Conservation (phyloP, 1,140 invertebrate genomes). For the Drosophila navojoa region DNA sequence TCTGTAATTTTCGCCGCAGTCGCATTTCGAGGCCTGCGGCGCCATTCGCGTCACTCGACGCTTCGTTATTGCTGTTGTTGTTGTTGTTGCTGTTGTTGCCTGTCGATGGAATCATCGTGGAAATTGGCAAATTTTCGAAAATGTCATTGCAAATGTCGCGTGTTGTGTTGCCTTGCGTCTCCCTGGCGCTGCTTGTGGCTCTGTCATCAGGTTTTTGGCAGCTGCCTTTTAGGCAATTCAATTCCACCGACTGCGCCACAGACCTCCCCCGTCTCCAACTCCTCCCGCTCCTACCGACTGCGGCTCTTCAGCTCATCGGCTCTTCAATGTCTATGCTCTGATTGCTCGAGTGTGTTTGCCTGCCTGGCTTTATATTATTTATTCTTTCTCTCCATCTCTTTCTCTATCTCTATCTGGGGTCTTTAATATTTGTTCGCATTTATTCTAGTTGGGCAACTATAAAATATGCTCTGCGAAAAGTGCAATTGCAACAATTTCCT, state of each 20-base stretch:
- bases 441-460: conserved; percentile 59
- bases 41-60: conserved; percentile 8
- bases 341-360: conserved; percentile 53
- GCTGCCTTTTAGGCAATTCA: conserved; percentile 36
- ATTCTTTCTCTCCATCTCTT: not conserved
- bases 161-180: conserved; percentile 13
- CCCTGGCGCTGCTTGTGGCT: conserved; percentile 13
- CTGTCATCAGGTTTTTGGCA: conserved; percentile 62
- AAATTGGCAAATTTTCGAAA: conserved; percentile 64
- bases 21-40: conserved; percentile 23
- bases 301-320: conserved; percentile 13
- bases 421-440: conserved; percentile 58
- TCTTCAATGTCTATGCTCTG: conserved; percentile 58
- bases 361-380: too few relatives aligned
- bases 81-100: conserved; percentile 14
- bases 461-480: conserved; percentile 57
- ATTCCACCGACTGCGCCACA: conserved; percentile 6
- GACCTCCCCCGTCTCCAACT: not conserved
- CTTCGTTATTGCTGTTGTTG: conserved; percentile 1
- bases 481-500: conserved; percentile 55
- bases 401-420: not conserved
- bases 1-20: not conserved
- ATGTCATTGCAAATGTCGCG: conserved; percentile 75
- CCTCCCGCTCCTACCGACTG: not conserved
- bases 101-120: conserved; percentile 40